A percentile compares a stretch with the other conserved stretches of the same genome.
These are phyloP conservation scores for Callocephalon fimbriatum DNA, from an alignment of 2,113 vertebrate genomes.

Conservation along the genomic window DNA sequence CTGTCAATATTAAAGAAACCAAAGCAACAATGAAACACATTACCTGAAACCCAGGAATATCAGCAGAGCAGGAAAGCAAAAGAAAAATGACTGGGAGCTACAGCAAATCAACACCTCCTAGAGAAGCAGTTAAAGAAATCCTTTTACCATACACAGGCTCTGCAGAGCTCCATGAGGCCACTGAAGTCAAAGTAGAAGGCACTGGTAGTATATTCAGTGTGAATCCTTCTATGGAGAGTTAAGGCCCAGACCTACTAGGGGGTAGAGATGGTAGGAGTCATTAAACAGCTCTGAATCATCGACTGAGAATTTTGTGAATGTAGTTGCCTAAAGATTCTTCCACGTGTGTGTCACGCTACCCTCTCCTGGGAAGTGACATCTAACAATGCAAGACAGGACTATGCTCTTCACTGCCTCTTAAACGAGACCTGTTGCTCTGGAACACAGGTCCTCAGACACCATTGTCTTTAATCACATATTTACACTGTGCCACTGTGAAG, in stretches of 20 bases:
- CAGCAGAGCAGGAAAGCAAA: neutral
- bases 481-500: neutral
- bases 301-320: neutral
- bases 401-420: neutral
- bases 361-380: neutral
- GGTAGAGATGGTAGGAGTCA: neutral
- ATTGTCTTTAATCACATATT: neutral
- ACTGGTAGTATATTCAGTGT: neutral
- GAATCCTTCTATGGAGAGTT: neutral
- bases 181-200: neutral
- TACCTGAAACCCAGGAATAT: neutral
- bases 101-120: neutral
- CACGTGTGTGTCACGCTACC: fast-evolving
- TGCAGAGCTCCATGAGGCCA: neutral
- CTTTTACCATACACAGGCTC: neutral
- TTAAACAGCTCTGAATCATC: neutral
- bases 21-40: neutral
- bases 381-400: neutral
- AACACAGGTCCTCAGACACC: neutral
- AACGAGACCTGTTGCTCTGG: neutral
- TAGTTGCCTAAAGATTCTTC: neutral
- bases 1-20: neutral
- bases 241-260: neutral
- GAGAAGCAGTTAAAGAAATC: neutral
- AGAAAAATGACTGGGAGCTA: neutral